Percentiles rank a stretch among this genome's conserved stretches.
These are phyloP conservation scores for Drosophila simulans DNA, from an alignment of 1,140 invertebrate genomes.

Conservation along the genomic window DNA sequence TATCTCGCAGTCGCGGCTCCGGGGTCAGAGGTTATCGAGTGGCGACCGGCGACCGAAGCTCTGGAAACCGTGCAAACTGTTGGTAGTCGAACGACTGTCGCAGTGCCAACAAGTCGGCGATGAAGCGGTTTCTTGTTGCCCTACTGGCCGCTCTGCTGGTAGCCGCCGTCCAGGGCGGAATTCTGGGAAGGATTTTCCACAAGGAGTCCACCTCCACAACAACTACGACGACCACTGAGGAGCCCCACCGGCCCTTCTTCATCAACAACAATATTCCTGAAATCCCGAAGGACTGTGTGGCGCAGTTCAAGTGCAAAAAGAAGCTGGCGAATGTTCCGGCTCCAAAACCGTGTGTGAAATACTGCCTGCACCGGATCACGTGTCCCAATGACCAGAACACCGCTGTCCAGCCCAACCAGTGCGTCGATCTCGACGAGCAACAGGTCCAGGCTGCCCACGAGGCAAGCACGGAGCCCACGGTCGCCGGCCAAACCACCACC, in stretches of 20 bases:
- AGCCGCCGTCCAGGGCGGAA: constrained; percentile 7
- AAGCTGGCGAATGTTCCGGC: constrained; percentile 50
- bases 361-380: constrained; percentile 68
- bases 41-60: constrained; percentile 7
- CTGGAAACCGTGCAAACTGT: constrained; percentile 11
- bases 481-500: constrained; percentile 9
- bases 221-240: constrained; percentile 29
- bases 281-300: constrained; percentile 42
- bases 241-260: constrained; percentile 27
- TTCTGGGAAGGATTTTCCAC: constrained; percentile 48
- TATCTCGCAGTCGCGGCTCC: constrained; percentile 11
- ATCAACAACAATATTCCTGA: constrained; percentile 68
- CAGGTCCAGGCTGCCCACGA: constrained; percentile 41
- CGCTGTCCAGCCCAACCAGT: constrained; percentile 52
- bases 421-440: constrained; percentile 65
- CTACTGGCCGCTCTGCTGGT: constrained; percentile 10
- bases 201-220: constrained; percentile 20
- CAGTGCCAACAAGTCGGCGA: constrained; percentile 30
- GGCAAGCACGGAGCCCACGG: constrained; percentile 1
- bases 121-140: constrained; percentile 47
- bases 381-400: constrained; percentile 56
- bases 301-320: constrained; percentile 59
- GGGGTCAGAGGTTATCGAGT: constrained; percentile 48
- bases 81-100: constrained; percentile 19
- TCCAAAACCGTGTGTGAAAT: constrained; percentile 71